Evolutionary conservation across 2,888 invertebrate species (phyloP).

Genomic region (Lucinisca nassula): DNA sequence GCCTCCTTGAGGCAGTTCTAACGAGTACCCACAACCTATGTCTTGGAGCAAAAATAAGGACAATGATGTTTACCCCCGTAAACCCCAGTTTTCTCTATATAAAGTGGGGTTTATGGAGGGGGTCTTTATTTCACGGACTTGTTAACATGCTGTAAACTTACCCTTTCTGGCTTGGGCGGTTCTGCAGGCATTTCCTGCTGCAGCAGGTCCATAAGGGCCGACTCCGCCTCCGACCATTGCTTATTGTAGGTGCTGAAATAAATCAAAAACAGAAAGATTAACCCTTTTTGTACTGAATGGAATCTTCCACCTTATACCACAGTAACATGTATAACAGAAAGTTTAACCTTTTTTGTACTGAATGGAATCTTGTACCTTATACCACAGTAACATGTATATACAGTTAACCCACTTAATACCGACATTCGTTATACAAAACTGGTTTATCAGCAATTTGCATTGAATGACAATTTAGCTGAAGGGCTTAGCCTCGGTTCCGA

Average conservation of each 20-base stretch:
- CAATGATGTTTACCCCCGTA: too few relatives aligned
- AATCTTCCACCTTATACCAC: background rate
- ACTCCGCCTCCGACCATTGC: slow-evolving; percentile 88
- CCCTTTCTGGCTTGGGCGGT: slow-evolving; percentile 87
- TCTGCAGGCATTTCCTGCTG: slow-evolving; percentile 87
- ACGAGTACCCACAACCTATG: too few relatives aligned
- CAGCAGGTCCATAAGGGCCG: slow-evolving; percentile 86
- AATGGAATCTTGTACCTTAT: background rate
- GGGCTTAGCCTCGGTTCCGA: too few relatives aligned
- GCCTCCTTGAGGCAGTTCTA: too few relatives aligned
- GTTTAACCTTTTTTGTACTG: background rate
- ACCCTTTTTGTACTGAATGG: background rate
- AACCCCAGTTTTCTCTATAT: too few relatives aligned
- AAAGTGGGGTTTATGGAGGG: too few relatives aligned
- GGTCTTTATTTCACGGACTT: too few relatives aligned
- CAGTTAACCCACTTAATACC: background rate
- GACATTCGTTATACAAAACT: background rate
- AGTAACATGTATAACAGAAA: background rate
- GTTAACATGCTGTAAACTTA: slow-evolving; percentile 86
- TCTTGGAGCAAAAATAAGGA: too few relatives aligned
- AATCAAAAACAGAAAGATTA: background rate
- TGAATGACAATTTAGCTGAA: too few relatives aligned
- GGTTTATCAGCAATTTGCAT: too few relatives aligned
- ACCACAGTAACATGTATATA: too few relatives aligned
- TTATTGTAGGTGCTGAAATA: slow-evolving; percentile 85